Evolutionary conservation across 2,888 invertebrate species (phyloP).

Genomic region (Tridacna gigas): DNA sequence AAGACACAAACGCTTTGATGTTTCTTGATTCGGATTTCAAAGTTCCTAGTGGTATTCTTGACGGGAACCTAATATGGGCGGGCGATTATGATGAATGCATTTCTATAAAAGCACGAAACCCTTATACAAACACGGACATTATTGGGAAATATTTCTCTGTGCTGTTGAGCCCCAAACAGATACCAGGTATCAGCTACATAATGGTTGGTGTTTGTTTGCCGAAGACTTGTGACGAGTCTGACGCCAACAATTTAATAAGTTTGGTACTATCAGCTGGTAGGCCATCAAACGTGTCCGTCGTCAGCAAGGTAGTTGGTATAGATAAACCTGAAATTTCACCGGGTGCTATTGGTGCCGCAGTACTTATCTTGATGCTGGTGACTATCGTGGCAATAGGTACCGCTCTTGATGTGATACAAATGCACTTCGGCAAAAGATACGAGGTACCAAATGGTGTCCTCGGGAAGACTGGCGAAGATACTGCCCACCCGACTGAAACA

Average conservation of each 20-base stretch:
- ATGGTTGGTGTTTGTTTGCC: conserved; percentile 50
- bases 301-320: background rate
- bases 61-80: conserved; percentile 39
- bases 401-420: background rate
- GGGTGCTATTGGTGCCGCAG: background rate
- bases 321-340: background rate
- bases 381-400: conserved; percentile 15
- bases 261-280: background rate
- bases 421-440: background rate
- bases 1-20: conserved; percentile 16
- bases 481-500: background rate
- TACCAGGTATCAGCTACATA: background rate
- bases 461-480: background rate
- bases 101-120: conserved; percentile 18
- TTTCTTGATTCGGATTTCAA: conserved; percentile 49
- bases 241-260: conserved; percentile 20
- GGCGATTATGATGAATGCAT: conserved; percentile 53
- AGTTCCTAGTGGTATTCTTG: conserved; percentile 35
- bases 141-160: conserved; percentile 47
- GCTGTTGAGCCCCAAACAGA: background rate
- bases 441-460: background rate
- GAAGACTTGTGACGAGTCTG: conserved; percentile 37
- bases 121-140: conserved; percentile 22
- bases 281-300: background rate
- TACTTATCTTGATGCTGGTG: background rate